Conservation (phyloP, 2,797 vertebrate species). For the Rhynchotus rufescens region DNA sequence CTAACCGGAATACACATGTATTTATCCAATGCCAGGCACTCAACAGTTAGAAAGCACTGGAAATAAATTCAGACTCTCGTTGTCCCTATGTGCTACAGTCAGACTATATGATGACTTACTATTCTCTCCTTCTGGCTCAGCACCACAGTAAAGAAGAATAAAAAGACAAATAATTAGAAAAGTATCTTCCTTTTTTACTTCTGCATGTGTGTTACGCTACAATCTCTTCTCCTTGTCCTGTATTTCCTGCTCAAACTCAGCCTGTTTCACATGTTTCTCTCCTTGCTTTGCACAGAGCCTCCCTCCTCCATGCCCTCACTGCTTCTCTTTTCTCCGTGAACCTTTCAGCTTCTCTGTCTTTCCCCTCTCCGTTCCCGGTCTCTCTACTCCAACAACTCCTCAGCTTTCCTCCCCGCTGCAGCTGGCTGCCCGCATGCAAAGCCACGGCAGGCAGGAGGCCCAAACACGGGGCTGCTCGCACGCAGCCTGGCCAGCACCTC, state of each 20-base stretch:
- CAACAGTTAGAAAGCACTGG: neutral
- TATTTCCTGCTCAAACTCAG: neutral
- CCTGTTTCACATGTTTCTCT: neutral
- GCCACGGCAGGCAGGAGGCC: fast-evolving
- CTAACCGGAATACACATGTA: neutral
- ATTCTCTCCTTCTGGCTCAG: neutral
- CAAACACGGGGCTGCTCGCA: neutral
- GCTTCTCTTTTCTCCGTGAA: neutral
- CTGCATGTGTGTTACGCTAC: neutral
- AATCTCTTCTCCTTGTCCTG: neutral
- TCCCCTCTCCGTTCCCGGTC: neutral
- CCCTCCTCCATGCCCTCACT: neutral
- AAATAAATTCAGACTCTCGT: neutral
- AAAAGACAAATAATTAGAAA: neutral
- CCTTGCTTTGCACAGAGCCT: neutral
- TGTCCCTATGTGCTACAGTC: neutral
- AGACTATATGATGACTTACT: neutral
- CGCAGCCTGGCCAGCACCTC: neutral
- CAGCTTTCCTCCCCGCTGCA: neutral
- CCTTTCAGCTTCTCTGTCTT: fast-evolving
- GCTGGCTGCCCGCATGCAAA: neutral
- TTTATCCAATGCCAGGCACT: neutral
- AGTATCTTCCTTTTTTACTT: neutral
- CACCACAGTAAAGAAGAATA: neutral
- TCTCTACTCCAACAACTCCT: neutral